Base-by-base conservation (phyloP, 2,113 vertebrate genomes). In the Eublepharis macularius region DNA sequence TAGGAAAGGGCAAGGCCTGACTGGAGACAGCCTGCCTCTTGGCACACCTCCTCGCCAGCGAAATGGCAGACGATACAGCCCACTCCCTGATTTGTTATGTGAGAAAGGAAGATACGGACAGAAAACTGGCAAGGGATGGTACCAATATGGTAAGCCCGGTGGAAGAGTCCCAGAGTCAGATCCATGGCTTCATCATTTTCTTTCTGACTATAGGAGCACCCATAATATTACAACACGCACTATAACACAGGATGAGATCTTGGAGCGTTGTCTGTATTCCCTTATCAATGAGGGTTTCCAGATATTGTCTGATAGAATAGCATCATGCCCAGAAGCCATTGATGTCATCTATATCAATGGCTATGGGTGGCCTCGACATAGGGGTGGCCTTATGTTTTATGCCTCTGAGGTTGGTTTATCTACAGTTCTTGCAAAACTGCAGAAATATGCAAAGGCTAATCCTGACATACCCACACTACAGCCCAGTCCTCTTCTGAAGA, bases 361-460 rank as follows among this genome's bases (percentile, higher is more conserved):
- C 12, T 99, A 97, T 0, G 96, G 97, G 66, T 99, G 98, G 98
- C 98, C 98, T 0, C 96, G 92, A 85, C 96, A 99, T 91, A 95
- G 17, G 3, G 98, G 98, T 0, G 98, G 98, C 3, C 98, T 98
- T 70, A 99, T 99, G 98, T 99, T 97, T 94, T 97, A 99, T 0
- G 98, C 98, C 8, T 88, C 92, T 75, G 96, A 95, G 1, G 89
- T 98, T 16, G 98, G 98, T 4, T 91, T 99, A 68, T 84, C 94
- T 34, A 95, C 1, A 0, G 51, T 99, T 49, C 92, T 98, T 89
- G 95, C 96, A 83, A 97, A 96, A 88, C 94, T 99, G 92, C 96
- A 98, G 89, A 94, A 96, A 65, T 97, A 98, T 92, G 95, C 97
- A 0, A 90, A 94, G 82, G 89, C 91, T 41, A 95, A 98, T 90